Base-by-base conservation (phyloP, 2,797 vertebrate genomes). In the Fringilla coelebs region DNA sequence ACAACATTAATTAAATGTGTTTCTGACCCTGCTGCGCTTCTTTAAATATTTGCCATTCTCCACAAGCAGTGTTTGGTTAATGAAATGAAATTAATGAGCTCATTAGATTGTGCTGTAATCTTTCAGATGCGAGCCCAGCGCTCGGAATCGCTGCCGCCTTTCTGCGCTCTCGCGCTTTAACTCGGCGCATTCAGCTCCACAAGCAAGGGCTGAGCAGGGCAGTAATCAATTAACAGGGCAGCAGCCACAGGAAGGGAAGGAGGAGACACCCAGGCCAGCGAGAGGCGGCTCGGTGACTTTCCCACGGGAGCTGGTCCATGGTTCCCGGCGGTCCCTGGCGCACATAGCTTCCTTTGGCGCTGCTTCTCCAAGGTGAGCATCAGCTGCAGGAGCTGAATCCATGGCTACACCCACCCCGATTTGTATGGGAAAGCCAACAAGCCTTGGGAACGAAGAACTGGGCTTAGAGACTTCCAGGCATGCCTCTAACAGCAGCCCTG, bases 21-120 rank as follows among this genome's bases (percentile, higher is more conserved):
- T 96, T 94, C 96, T 97, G 96, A 97, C 97, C 97, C 97, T 57
- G 97, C 96, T 96, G 97, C 6, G 92, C 96, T 97, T 97, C 95
- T 97, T 97, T 96, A 97, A 97, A 97, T 97, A 97, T 97, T 97
- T 97, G 96, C 97, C 94, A 90, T 97, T 97, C 96, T 97, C 95
- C 92, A 95, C 95, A 87, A 96, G 96, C 85, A 80, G 90, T 97
- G 95, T 97, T 97, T 97, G 96, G 96, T 96, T 97, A 97, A 97
- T 97, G 96, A 96, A 97, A 97, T 96, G 96, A 97, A 97, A 97
- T 97, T 97, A 97, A 97, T 96, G 97, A 97, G 97, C 96, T 97
- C 95, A 96, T 97, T 97, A 97, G 96, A 93, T 96, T 94, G 92
- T 89, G 94, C 95, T 7, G 88, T 96, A 96, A 97, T 97, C 96